Evolutionary conservation across 35 echinoderm and acorn worm genomes (phyloP), one percentile per base, ranked within the genome.

Genomic region (Heliocidaris erythrogramma): DNA sequence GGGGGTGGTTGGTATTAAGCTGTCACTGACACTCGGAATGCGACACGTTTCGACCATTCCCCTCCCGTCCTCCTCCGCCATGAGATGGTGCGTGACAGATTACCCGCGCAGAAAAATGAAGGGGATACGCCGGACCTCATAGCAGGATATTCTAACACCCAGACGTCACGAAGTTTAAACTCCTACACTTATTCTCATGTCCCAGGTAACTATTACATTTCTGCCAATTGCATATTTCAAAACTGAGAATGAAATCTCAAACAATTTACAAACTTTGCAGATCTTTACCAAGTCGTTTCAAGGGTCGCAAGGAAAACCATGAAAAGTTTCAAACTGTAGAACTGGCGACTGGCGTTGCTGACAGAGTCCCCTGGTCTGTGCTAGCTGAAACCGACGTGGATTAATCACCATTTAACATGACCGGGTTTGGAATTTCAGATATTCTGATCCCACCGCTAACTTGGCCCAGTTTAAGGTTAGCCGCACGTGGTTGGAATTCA

Each of bases 21-120:
- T 89, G 87, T 89, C 87, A 89, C 47, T 89, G 87, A 89, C 87
- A 89, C 87, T 89, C 10, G 87, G 87, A 89, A 89, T 89, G 87
- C 47, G 87, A 89, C 87, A 89, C 87, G 87, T 89, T 89, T 89
- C 87, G 87, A 89, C 31, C 87, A 89, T 89, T 89, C 87, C 87
- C 87, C 30, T 48, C 87, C 87, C 87, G 87, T 27, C 12, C 47
- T 48, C 87, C 47, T 13, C 31, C 87, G 32, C 87, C 31, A 89
- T 30, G 31, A 48, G 87, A 89, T 89, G 32, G 87, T 47, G 87
- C 47, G 47, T 89, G 87, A 89, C 47, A 48, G 87, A 89, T 89
- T 48, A 48, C 10, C 87, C 21, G 65, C 65, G 27, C 18, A 78
- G 12, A 13, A 56, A 56, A 14, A 8, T 27, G 27, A 78, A 18